Evolutionary conservation across 2,888 invertebrate genomes (phyloP).

Genomic region (Temnothorax unifasciatus): DNA sequence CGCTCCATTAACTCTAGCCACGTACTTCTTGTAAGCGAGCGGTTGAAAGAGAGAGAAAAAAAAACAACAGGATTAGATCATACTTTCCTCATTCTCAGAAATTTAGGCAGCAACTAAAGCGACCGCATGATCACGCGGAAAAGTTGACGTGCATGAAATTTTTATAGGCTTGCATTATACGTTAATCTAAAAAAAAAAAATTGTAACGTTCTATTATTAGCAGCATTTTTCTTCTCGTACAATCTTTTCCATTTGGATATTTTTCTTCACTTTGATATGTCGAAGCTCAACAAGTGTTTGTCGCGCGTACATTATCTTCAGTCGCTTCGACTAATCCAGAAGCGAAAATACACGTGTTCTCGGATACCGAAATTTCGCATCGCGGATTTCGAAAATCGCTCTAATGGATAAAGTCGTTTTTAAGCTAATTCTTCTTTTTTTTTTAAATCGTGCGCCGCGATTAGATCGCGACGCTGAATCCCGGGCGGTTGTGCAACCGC

Average conservation of each 20-base stretch:
- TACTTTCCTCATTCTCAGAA: constrained; percentile 22
- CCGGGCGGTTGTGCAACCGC: constrained; percentile 20
- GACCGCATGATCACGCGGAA: not conserved
- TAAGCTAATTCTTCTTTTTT: not conserved
- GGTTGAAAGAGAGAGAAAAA: not conserved
- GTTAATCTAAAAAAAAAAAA: not conserved
- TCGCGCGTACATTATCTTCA: not conserved
- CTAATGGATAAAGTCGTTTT: not conserved
- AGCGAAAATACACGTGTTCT: not conserved
- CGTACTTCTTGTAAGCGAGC: not conserved
- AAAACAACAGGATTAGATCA: constrained; percentile 15
- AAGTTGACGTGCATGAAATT: not conserved
- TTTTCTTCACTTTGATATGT: not conserved
- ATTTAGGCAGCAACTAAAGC: not conserved
- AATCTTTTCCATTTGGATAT: not conserved
- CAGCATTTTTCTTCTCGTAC: not conserved
- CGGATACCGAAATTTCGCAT: not conserved
- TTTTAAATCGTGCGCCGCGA: not conserved
- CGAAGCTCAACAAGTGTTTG: not conserved
- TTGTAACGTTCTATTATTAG: not conserved
- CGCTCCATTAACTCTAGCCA: constrained; percentile 26
- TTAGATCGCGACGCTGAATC: not conserved
- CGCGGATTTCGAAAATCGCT: not conserved
- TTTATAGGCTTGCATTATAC: not conserved
- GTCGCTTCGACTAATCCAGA: not conserved